Conservation (phyloP, 92 coral and sea anemone species). For the Siderastrea siderea region DNA sequence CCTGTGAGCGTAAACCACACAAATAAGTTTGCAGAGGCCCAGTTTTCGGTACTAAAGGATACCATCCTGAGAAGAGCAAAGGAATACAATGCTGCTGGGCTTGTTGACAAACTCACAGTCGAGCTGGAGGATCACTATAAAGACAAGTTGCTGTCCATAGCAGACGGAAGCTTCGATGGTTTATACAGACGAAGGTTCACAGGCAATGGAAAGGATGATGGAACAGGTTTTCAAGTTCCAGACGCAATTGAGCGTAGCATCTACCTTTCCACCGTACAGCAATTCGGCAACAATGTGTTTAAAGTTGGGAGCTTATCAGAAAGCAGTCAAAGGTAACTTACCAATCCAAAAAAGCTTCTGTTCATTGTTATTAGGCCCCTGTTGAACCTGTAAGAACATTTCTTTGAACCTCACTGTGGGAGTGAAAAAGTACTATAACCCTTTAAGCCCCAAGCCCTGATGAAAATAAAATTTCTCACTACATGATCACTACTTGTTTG, state of each 20-base stretch:
- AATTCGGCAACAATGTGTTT: slow-evolving; percentile 65
- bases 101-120: slow-evolving; percentile 62
- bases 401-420: no score
- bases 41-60: slow-evolving; percentile 73
- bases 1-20: slow-evolving; percentile 70
- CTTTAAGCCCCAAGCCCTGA: no score
- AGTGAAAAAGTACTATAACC: no score
- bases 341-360: no score
- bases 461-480: no score
- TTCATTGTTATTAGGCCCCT: no score
- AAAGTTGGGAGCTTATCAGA: slow-evolving; percentile 67
- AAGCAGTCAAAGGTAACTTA: slow-evolving; percentile 63
- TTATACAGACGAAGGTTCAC: slow-evolving; percentile 72
- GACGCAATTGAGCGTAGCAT: slow-evolving; percentile 45
- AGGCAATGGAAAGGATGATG: slow-evolving; percentile 50
- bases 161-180: slow-evolving; percentile 85
- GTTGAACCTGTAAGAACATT: no score
- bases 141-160: slow-evolving; percentile 71
- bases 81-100: slow-evolving; percentile 77
- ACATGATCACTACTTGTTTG: no score
- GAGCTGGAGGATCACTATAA: slow-evolving; percentile 74
- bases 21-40: slow-evolving; percentile 78
- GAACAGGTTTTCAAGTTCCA: slow-evolving; percentile 64
- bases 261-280: slow-evolving; percentile 48
- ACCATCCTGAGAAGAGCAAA: slow-evolving; percentile 64